Percentiles rank a stretch among this genome's conserved stretches.
Evolutionary conservation across 2,888 invertebrate genomes (phyloP).

Genomic region (Synanthedon vespiformis): DNA sequence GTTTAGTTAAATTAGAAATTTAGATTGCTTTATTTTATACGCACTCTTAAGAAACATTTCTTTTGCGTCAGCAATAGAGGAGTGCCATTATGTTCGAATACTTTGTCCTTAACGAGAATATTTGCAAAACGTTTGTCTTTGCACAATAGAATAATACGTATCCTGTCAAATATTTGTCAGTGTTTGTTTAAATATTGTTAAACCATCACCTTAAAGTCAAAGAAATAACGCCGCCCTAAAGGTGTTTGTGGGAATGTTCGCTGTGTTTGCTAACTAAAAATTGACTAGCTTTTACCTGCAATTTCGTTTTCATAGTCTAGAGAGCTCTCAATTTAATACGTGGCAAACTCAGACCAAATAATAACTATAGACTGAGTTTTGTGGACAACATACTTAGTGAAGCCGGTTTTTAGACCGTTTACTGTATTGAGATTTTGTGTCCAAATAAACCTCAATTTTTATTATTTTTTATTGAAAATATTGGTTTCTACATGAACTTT

Average conservation of each 20-base stretch:
- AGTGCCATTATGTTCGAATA: neutral
- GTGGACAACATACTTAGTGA: no score
- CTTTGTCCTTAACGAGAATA: constrained; percentile 1
- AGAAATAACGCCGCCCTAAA: constrained; percentile 10
- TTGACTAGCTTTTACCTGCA: neutral
- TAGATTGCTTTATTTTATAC: no score
- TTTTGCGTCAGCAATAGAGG: no score
- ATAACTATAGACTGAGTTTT: no score
- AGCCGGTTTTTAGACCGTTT: no score
- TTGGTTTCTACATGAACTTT: no score
- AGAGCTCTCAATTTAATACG: neutral
- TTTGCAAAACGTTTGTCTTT: constrained; percentile 8
- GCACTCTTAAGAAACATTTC: no score
- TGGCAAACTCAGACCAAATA: no score
- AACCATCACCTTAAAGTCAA: constrained; percentile 10
- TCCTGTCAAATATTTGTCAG: constrained; percentile 28
- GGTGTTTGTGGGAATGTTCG: neutral
- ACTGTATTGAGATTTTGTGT: no score
- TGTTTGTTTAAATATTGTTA: constrained; percentile 25
- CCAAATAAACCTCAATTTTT: no score
- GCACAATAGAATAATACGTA: constrained; percentile 7
- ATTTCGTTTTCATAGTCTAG: neutral
- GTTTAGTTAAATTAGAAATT: no score
- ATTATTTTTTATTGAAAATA: no score
- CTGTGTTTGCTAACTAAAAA: neutral